These are phyloP conservation scores for Anagrus nilaparvatae DNA, from an alignment of 1,140 invertebrate genomes.

Conservation along the genomic window DNA sequence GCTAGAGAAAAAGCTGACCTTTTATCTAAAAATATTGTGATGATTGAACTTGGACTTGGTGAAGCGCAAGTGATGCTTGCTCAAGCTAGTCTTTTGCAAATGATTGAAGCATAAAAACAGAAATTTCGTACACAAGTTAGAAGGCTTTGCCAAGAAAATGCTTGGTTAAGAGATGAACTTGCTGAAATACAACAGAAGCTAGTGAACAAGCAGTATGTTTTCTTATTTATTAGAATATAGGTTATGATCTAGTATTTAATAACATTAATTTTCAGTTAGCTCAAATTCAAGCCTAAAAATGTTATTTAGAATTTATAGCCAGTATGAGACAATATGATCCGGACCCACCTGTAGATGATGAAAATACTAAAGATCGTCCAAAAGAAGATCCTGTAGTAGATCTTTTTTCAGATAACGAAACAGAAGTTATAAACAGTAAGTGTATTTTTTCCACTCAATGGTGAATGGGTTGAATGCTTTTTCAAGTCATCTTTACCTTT, in stretches of 20 bases:
- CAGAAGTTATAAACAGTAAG: slow-evolving; percentile 76
- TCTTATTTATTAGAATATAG: not conserved
- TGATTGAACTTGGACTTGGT: slow-evolving; percentile 89
- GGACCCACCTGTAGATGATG: slow-evolving; percentile 60
- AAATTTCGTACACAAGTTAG: slow-evolving; percentile 94
- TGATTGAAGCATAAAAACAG: slow-evolving; percentile 99
- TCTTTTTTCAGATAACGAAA: slow-evolving; percentile 79
- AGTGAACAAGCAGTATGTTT: slow-evolving; percentile 68
- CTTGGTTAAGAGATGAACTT: slow-evolving; percentile 95
- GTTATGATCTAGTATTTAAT: too few species aligned
- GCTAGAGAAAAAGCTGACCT: slow-evolving; percentile 69
- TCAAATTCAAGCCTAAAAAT: slow-evolving; percentile 95
- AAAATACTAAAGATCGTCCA: slow-evolving; percentile 46
- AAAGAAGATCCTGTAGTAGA: slow-evolving; percentile 72
- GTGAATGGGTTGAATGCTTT: too few species aligned
- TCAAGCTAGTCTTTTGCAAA: slow-evolving; percentile 86
- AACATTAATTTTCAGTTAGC: slow-evolving; percentile 48
- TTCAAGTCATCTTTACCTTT: too few species aligned
- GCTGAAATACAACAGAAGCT: slow-evolving; percentile 92
- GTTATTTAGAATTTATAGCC: slow-evolving; percentile 95
- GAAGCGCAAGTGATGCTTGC: slow-evolving; percentile 98
- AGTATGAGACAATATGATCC: slow-evolving; percentile 91
- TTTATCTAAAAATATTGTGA: slow-evolving; percentile 87
- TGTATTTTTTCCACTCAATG: too few species aligned
- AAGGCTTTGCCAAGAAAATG: slow-evolving; percentile 89